Percentiles rank a stretch among this genome's conserved stretches.
Evolutionary conservation across 2,888 invertebrate species (phyloP).

Genomic region (Idaea dimidiata): DNA sequence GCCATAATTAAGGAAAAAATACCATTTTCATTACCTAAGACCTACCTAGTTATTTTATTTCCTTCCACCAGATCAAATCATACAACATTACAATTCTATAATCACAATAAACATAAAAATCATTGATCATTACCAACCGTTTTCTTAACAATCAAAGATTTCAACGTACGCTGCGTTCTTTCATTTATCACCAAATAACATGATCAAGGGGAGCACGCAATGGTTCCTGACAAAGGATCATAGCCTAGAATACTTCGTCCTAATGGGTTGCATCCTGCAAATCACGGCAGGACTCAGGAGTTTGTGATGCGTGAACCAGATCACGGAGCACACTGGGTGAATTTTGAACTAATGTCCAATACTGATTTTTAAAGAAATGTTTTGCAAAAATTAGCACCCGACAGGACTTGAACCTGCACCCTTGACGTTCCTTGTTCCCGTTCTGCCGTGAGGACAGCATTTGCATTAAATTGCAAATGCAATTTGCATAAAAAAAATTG

Average conservation of each 20-base stretch:
- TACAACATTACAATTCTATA: background rate
- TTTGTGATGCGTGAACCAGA: conserved; percentile 60
- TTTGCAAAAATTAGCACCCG: too few relatives aligned
- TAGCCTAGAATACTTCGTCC: conserved; percentile 31
- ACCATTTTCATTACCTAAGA: too few relatives aligned
- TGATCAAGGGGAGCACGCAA: background rate
- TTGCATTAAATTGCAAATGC: too few relatives aligned
- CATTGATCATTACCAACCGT: background rate
- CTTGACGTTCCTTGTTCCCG: too few relatives aligned
- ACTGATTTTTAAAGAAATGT: too few relatives aligned
- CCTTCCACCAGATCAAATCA: background rate
- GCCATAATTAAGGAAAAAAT: too few relatives aligned
- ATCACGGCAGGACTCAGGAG: conserved; percentile 60
- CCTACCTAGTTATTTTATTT: too few relatives aligned
- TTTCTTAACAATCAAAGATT: background rate
- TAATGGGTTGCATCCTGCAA: conserved; percentile 69
- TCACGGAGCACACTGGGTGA: conserved; percentile 36
- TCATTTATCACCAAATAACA: background rate
- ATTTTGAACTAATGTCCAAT: background rate
- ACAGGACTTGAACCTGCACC: too few relatives aligned
- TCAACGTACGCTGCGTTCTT: background rate
- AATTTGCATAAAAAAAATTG: too few relatives aligned
- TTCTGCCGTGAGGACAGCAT: too few relatives aligned
- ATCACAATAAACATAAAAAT: background rate
- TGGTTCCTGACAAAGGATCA: background rate